Evolutionary conservation across 2,888 invertebrate species (phyloP), one percentile per base, ranked within the genome.

Genomic region (Stomorhina lunata): DNA sequence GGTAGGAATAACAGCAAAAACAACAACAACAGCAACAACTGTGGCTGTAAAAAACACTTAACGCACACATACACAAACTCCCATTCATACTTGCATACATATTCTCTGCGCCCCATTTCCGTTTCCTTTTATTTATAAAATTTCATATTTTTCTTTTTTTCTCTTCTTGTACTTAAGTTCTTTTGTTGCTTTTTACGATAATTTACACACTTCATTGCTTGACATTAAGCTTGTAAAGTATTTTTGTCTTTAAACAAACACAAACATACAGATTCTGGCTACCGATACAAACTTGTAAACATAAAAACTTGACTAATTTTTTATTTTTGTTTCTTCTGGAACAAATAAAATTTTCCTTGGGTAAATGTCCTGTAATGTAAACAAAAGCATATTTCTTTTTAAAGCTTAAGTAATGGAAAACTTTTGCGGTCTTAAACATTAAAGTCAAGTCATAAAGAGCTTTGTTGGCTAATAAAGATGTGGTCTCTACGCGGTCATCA

Each of bases 381-480:
- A 25, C 37, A 40, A 27, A 37, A 17, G 7, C 43, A 43, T 43
- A 59, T 37, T 40, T 37, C 15, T 40, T 45, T 7, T 37, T 68
- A 29, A 22, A 15, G 22, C 57, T 69, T n/a, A 32, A 43, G n/a
- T n/a, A n/a, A n/a, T n/a, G n/a, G n/a, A n/a, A 32, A 29, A 45
- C 15, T 25, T 65, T 69, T 69, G 45, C 32, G 34, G 37, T 53
- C 61, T 45, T 72, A 20, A 22, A 25, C 40, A 25, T 66, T 59
- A 43, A 66, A 65, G 77, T 37, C 72, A 65, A 72, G 45, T 22
- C 45, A 61, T 75, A 65, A 68, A 69, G n/a, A n/a, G 53, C 22
- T 55, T 63, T 75, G 34, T 75, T 45, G 37, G 75, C 75, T 75
- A 69, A 80, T 69, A 63, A 75, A 69, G 65, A 17, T 43, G 37